phyloP scores from a whole-genome alignment of 2,888 invertebrate genomes.

The Agonopterix arenella region DNA sequence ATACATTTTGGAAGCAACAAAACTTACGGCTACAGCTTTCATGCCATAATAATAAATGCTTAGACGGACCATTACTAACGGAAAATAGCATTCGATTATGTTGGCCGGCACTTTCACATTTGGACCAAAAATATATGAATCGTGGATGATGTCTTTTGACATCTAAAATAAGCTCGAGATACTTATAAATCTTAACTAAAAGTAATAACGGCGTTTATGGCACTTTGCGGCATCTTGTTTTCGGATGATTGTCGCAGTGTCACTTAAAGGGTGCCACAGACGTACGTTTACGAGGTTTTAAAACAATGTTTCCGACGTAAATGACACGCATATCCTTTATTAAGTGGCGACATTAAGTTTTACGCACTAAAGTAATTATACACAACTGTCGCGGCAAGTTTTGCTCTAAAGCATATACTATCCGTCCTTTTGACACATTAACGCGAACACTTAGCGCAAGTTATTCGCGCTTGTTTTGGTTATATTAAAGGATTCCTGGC shows the following conservation, averaged over 20 bases:
- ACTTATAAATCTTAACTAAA: not conserved
- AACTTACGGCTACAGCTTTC: too few species aligned
- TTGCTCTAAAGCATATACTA: conserved; percentile 43
- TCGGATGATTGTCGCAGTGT: conserved; percentile 9
- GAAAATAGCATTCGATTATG: too few species aligned
- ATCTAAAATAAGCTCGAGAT: too few species aligned
- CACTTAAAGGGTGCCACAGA: conserved; percentile 7
- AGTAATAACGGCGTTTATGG: conserved; percentile 9
- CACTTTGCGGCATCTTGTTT: conserved; percentile 11
- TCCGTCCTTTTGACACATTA: conserved; percentile 47
- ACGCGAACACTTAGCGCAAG: conserved; percentile 45
- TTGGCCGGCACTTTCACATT: too few species aligned
- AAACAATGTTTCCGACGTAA: conserved; percentile 10
- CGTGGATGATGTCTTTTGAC: too few species aligned
- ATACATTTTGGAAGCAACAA: too few species aligned
- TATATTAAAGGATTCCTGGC: conserved; percentile 69
- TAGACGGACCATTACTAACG: too few species aligned
- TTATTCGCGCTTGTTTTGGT: conserved; percentile 59
- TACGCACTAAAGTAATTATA: conserved; percentile 30
- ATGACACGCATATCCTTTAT: conserved; percentile 12
- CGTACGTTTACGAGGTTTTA: conserved; percentile 11
- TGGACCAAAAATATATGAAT: too few species aligned
- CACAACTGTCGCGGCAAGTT: conserved; percentile 32
- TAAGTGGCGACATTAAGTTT: conserved; percentile 27
- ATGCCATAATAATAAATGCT: too few species aligned